Base-by-base conservation (phyloP, 2,888 invertebrate species). In the Xiphydria camelus region DNA sequence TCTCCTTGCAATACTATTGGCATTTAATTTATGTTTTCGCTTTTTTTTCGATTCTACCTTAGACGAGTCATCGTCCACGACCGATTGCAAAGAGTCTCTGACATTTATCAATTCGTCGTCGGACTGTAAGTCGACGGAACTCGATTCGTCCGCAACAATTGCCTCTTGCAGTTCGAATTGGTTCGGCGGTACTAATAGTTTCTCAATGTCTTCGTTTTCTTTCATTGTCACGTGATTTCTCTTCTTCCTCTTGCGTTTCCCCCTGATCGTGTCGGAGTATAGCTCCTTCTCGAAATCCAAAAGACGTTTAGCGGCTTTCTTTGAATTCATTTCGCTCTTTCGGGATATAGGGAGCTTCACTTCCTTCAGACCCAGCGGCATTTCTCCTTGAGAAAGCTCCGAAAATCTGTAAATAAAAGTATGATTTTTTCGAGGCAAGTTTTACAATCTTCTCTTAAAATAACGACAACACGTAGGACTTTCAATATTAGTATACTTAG, bases 331-430 rank as follows among this genome's bases (percentile, higher is more conserved):
- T 26, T 51, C 66, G 39, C 57, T 57, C 35, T 49, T 53, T 4
- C 53, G 58, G 45, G 71, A 66, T 61, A 75, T 73, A 21, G 42
- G 49, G 34, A 41, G 40, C 35, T 53, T 47, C n/a, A 85, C 70
- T 46, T 77, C 76, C 51, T 82, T 81, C 1, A 85, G 76, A 1
- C 83, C 85, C 7, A 89, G 72, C 0, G 91, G 91, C 73, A 88
- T 90, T 42, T 78, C 74, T 4, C 86, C 85, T 4, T 76, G 67
- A 0, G 83, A 75, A 9, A 87, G 70, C 59, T 79, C 76, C 51
- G 79, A 79, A 66, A 85, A 87, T 33, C 87, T 87, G 53, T 6
- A 57, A 62, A 47, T n/a, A n/a, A 38, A 34, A 31, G n/a, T n/a
- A n/a, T n/a, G n/a, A n/a, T n/a, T n/a, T n/a, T n/a, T n/a, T n/a